A percentile compares a stretch with the other conserved stretches of the same genome.
These are phyloP conservation scores for Epistrophe eligans DNA, from an alignment of 2,888 invertebrate genomes.

Conservation along the genomic window DNA sequence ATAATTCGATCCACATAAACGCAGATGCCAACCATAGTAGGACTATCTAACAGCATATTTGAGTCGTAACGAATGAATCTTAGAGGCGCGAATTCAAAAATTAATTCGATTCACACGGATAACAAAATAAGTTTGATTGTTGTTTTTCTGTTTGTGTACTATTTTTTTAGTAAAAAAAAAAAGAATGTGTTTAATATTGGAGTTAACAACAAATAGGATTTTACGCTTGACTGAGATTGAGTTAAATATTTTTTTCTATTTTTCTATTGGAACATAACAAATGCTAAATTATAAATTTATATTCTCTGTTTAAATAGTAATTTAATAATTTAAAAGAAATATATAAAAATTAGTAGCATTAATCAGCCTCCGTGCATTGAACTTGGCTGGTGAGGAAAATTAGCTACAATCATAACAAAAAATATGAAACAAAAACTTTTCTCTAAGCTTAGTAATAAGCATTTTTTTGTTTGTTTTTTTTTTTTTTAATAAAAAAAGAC, in stretches of 20 bases:
- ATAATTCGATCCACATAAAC: background rate
- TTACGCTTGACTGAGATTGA: constrained; percentile 60
- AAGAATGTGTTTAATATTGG: constrained; percentile 48
- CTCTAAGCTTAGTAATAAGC: constrained; percentile 29
- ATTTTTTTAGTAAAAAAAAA: constrained; percentile 55
- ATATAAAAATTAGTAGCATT: constrained; percentile 14
- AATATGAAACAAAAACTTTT: constrained; percentile 14
- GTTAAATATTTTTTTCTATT: constrained; percentile 1
- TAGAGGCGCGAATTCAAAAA: background rate
- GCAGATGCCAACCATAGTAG: background rate
- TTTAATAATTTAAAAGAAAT: constrained; percentile 1
- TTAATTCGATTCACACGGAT: background rate
- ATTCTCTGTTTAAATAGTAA: constrained; percentile 32
- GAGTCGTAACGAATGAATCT: background rate
- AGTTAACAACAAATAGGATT: constrained; percentile 65
- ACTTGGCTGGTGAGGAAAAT: constrained; percentile 41
- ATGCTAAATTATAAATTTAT: constrained; percentile 44
- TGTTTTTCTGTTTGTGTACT: background rate
- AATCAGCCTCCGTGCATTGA: constrained; percentile 19
- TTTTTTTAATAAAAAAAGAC: constrained; percentile 27
- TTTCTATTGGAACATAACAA: constrained; percentile 55
- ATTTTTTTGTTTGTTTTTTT: constrained; percentile 30
- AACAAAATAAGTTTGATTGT: background rate
- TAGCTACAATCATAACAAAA: constrained; percentile 6
- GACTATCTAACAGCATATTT: background rate